These are phyloP conservation scores for Lasioglossum albipes DNA, from an alignment of 1,140 invertebrate genomes.

Conservation along the genomic window DNA sequence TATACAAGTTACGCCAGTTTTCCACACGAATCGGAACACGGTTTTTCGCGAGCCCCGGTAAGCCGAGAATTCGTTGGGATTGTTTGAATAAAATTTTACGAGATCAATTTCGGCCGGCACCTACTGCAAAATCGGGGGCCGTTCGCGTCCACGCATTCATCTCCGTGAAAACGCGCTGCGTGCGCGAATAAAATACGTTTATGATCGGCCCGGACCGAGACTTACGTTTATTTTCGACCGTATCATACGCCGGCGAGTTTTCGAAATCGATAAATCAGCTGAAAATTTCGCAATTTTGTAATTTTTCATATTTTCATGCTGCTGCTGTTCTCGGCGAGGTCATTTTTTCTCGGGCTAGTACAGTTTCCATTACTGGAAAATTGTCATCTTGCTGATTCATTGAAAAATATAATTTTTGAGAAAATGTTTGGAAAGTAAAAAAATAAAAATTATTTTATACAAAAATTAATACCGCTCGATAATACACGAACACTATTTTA, in stretches of 20 bases:
- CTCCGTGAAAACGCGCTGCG: not conserved
- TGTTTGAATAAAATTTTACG: not conserved
- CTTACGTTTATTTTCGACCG: not conserved
- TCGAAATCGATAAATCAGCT: not conserved
- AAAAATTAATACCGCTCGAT: too few relatives aligned
- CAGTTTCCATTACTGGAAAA: too few relatives aligned
- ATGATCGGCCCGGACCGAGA: not conserved
- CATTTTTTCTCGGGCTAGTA: too few relatives aligned
- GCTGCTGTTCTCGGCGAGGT: too few relatives aligned
- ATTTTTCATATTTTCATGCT: not conserved
- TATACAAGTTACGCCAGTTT: too few relatives aligned
- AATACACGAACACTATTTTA: too few relatives aligned
- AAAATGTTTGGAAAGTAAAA: too few relatives aligned
- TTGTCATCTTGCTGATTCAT: too few relatives aligned
- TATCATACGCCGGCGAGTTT: not conserved
- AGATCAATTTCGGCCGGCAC: not conserved
- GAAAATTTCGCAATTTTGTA: not conserved
- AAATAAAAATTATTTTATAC: too few relatives aligned
- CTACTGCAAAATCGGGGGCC: not conserved
- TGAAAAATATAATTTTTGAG: too few relatives aligned
- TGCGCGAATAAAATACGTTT: not conserved
- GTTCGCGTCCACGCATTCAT: not conserved
- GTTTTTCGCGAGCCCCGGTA: too few relatives aligned
- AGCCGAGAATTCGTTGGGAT: not conserved
- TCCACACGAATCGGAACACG: too few relatives aligned